These are phyloP conservation scores for Azemiops feae DNA, from an alignment of 2,113 vertebrate species.

Conservation along the genomic window DNA sequence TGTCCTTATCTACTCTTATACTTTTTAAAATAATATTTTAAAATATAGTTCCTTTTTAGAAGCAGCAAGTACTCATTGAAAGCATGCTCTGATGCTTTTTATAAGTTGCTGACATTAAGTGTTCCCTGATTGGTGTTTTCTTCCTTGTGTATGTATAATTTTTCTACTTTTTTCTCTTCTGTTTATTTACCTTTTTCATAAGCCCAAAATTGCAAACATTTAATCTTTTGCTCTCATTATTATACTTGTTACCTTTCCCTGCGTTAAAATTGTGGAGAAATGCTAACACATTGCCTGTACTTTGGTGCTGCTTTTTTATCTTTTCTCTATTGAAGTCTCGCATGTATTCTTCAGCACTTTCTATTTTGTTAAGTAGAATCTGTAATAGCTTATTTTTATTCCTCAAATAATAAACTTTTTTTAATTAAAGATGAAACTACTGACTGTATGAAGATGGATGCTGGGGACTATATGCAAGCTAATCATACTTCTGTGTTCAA, in stretches of 20 bases:
- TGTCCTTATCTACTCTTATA: background rate
- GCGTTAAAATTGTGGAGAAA: background rate
- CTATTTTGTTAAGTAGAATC: background rate
- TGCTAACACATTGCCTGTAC: background rate
- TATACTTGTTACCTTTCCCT: background rate
- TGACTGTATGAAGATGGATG: constrained; percentile 69
- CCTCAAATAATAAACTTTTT: background rate
- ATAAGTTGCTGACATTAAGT: background rate
- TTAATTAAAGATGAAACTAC: constrained; percentile 44
- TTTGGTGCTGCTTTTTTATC: background rate
- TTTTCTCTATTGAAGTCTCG: background rate
- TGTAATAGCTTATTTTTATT: background rate
- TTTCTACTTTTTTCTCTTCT: background rate
- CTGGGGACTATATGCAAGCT: constrained; percentile 61
- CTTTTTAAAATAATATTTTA: background rate
- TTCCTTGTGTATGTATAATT: background rate
- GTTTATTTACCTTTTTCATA: background rate
- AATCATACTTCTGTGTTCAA: constrained; percentile 58
- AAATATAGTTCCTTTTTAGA: background rate
- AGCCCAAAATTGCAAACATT: background rate
- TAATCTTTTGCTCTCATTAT: background rate
- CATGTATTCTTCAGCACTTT: background rate
- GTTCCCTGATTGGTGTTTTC: background rate
- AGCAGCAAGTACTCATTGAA: background rate
- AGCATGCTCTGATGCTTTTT: background rate